Evolutionary conservation across 2,113 vertebrate genomes (phyloP), one percentile per base, ranked within the genome.

Genomic region (Syngnathoides biaculeatus): DNA sequence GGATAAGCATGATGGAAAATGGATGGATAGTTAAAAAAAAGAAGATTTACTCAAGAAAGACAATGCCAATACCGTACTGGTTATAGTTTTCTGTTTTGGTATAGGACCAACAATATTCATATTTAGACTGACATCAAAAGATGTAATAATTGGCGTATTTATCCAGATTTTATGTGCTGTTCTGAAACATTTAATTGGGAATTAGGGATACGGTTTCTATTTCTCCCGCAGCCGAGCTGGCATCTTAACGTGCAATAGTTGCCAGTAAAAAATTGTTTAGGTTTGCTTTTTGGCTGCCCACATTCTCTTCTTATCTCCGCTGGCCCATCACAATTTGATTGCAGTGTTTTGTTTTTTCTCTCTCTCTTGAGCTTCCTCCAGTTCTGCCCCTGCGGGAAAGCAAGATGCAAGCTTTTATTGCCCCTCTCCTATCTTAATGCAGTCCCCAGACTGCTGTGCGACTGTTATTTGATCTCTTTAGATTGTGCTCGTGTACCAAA

Each of bases 191-290:
- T 5, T 58, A 70, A 73, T 2, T 30, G 12, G 8, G 39, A 71
- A 81, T 74, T 74, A 73, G 17, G n/a, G n/a, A n/a, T n/a, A n/a
- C n/a, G n/a, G n/a, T 59, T 59, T 59, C 7, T 35, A 24, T 57
- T 8, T 30, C 5, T 19, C 38, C 38, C 20, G 3, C 30, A 20
- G 30, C 57, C 5, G 35, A 20, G 8, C 48, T n/a, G n/a, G 24
- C 52, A 60, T n/a, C 38, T 22, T 60, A 14, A 38, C 20, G 12
- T 12, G 19, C 58, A 12, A 40, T 22, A 40, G 19, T 27, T 10
- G 8, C 8, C 24, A 6, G 43, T 42, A 20, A 64, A 43, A 64
- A 27, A 30, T 1, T 64, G 61, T 53, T 63, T 38, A 20, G 10
- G 17, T 26, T 60, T 47, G 35, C 39, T 59, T 48, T 40, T 55